These are phyloP conservation scores for Melanotus villosus DNA, from an alignment of 2,888 invertebrate genomes.

Conservation along the genomic window DNA sequence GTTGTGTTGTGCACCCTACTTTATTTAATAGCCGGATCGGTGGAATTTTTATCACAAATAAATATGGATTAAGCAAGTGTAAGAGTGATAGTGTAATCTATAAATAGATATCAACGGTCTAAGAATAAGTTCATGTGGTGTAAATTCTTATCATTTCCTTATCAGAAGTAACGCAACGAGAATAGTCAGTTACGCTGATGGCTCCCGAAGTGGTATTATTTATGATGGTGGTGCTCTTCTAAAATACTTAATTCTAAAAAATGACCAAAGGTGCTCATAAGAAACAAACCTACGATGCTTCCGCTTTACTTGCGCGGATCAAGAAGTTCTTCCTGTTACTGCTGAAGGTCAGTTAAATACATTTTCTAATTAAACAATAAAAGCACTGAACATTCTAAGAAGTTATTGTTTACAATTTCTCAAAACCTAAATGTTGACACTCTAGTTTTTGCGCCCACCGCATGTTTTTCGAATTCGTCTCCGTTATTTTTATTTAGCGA, in stretches of 20 bases:
- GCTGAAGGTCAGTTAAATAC: slow-evolving; percentile 52
- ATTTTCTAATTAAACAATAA: not conserved
- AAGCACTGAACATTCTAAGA: not conserved
- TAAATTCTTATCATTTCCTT: slow-evolving; percentile 37
- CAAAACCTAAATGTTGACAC: not conserved
- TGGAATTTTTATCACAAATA: slow-evolving; percentile 33
- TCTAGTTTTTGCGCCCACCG: slow-evolving; percentile 31
- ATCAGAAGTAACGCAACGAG: slow-evolving; percentile 15
- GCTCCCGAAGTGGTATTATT: slow-evolving; percentile 1
- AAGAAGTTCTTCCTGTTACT: slow-evolving; percentile 50
- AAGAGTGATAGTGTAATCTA: slow-evolving; percentile 37
- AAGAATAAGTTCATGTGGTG: slow-evolving; percentile 42
- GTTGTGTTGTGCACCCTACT: slow-evolving; percentile 14
- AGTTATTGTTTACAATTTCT: slow-evolving; percentile 14
- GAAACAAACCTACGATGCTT: slow-evolving; percentile 27
- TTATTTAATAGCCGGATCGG: not conserved
- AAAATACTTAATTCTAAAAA: slow-evolving; percentile 2
- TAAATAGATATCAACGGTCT: slow-evolving; percentile 32
- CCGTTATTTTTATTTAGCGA: slow-evolving; percentile 50
- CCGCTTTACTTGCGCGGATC: slow-evolving; percentile 42
- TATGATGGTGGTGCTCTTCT: slow-evolving; percentile 17
- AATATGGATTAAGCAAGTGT: slow-evolving; percentile 41
- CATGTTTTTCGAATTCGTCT: slow-evolving; percentile 31
- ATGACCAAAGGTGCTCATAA: slow-evolving; percentile 31
- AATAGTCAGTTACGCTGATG: slow-evolving; percentile 3